Evolutionary conservation across 2,888 invertebrate genomes (phyloP), one percentile per base, ranked within the genome.

Genomic region (Odontocolon sp.): DNA sequence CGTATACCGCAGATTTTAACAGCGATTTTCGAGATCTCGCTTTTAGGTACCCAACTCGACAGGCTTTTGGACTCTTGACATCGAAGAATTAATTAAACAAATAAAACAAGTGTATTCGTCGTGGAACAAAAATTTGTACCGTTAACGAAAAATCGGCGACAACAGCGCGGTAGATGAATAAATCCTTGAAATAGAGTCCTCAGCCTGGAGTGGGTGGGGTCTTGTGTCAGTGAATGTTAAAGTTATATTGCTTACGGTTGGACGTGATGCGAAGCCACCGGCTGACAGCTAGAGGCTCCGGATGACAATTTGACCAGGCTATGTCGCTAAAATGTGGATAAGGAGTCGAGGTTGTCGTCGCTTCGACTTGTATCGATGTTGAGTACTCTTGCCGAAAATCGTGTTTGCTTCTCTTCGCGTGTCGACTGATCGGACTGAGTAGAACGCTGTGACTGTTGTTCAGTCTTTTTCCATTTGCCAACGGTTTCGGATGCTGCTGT

Each of bases 211-310:
- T 90, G 84, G 90, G 90, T 83, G 87, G 87, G 86, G 85, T 90
- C 83, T 89, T 90, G 80, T 90, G 90, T 90, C 90, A 90, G 90
- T 90, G 90, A 88, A 90, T 90, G 85, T 90, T 90, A 80, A 90
- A 90, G 80, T 90, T 90, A 80, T 90, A 90, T 82, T 90, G 90
- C 83, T 90, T 90, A 82, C 90, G 90, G 85, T 84, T 90, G 78
- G 90, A 90, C 38, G 87, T 88, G 69, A 90, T 89, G 36, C 90
- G 89, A 11, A 90, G 84, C 90, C 90, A 90, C 42, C 89, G 88
- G 70, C 87, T 90, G n/a, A 90, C 90, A 0, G 90, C 90, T 52
- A 90, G 80, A n/a, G 90, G 90, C 70, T 90, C 90, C n/a, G 90
- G 90, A 77, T 90, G 90, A 81, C 87, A 90, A 77, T 83, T 89